Base-by-base conservation (phyloP, 2,888 invertebrate species). In the Drosophila picticornis region DNA sequence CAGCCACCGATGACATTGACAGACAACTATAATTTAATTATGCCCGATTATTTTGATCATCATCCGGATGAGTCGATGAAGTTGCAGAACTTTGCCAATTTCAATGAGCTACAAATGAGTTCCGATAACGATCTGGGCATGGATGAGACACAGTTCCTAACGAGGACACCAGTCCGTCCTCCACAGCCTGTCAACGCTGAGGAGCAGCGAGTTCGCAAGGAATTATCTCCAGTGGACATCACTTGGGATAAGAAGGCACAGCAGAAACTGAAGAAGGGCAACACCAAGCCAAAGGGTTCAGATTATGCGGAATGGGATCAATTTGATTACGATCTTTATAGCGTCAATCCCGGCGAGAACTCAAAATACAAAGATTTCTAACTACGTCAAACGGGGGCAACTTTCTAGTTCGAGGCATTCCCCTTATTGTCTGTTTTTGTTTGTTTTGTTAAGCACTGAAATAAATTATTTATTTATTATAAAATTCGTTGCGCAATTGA, bases 271-370 rank as follows among this genome's bases (percentile, higher is more conserved):
- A 90, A 83, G 63, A 91, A 91, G 75, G 91, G 89, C 52, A 74
- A 57, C 10, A 81, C 92, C 2, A 59, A 77, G 66, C 87, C 92
- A 3, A 77, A 85, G 2, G 90, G 82, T 19, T 29, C 81, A 4
- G 80, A 78, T 4, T 86, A 84, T 32, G 80, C 82, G 58, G 83
- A 91, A 68, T 92, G 93, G 91, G 92, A 92, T 69, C 90, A 91
- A 38, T 92, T 92, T 63, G 93, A 93, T 77, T 93, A 92, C 64
- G 92, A 92, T 78, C 81, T 88, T 25, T 91, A 91, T 66, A 86
- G 91, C 63, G 81, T 80, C 0, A 85, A 91, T 72, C 91, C 92
- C 25, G 84, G 76, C n/a, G 78, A 81, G 7, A 81, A 48, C 65
- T 79, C 87, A 55, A 90, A 90, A 72, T 80, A 84, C 58, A 78